Evolutionary conservation across 2,113 vertebrate species (phyloP), one percentile per base, ranked within the genome.

Genomic region (Physeter macrocephalus): DNA sequence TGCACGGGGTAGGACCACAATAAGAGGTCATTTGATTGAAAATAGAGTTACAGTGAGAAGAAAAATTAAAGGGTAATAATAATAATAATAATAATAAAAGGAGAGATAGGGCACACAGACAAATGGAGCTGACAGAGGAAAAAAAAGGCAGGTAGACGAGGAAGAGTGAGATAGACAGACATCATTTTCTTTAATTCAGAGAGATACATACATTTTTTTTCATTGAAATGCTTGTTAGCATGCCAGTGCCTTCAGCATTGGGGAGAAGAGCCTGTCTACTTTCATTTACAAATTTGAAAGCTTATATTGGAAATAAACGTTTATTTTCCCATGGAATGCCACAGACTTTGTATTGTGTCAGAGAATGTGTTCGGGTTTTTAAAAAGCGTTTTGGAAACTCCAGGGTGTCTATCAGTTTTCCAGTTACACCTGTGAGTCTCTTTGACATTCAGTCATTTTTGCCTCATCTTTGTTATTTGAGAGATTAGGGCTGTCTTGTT

Each of bases 391-490:
- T 92, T 74, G 43, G 39, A 93, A 97, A 96, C 86, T 71, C 67
- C 57, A 59, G 36, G 39, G 62, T 84, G 39, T 87, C 86, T 96
- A 89, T 97, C 94, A 95, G n/a, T 81, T 96, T 97, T 94, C 74
- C 43, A 90, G 88, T 84, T 97, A 95, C 92, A 93, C 69, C 74
- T 34, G 15, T 3, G 90, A 92, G 74, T 97, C 87, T 95, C 90
- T 84, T 80, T 93, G 92, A 97, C 93, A 87, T 95, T 97, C 74
- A 49, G 92, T 94, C 80, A 81, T 61, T 95, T 97, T 92, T 93
- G 62, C 96, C 78, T 93, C 71, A 97, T 96, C 67, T 92, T 97
- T 95, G 92, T 90, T 97, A 93, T 91, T 89, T 92, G 92, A 97
- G 88, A 97, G 89, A 95, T 90, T 94, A 97, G 78, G 52, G 29